phyloP scores from a whole-genome alignment of 1,140 invertebrate genomes.

The Zaprionus taronus region DNA sequence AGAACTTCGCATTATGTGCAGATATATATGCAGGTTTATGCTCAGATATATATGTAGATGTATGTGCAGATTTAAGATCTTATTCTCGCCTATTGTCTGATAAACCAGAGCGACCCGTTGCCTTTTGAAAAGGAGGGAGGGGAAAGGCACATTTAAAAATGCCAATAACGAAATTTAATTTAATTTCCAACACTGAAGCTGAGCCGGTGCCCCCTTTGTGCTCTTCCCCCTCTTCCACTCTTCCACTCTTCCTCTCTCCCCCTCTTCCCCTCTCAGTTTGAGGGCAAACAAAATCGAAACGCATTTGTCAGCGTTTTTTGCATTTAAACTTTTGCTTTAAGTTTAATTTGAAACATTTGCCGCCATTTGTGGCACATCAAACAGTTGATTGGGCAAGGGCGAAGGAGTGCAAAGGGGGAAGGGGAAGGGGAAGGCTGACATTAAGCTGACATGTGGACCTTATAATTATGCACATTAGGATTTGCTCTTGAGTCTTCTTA shows the following conservation, averaged over 20 bases:
- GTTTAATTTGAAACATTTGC: constrained; percentile 58
- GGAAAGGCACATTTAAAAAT: constrained; percentile 32
- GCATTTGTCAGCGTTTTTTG: constrained; percentile 74
- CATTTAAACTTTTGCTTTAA: constrained; percentile 72
- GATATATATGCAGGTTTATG: not conserved
- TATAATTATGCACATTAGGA: not conserved
- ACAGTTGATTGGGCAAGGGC: constrained; percentile 7
- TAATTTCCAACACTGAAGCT: constrained; percentile 68
- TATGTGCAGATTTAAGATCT: no score
- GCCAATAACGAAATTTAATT: constrained; percentile 80
- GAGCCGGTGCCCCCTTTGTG: not conserved
- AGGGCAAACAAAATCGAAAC: constrained; percentile 57
- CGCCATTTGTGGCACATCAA: constrained; percentile 62
- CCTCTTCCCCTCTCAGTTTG: not conserved
- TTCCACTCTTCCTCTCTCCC: not conserved
- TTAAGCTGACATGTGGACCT: not conserved
- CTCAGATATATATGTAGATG: no score
- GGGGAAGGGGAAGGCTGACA: no score
- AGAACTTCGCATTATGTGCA: not conserved
- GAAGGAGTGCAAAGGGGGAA: no score
- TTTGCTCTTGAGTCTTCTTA: no score
- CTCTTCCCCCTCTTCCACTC: not conserved
- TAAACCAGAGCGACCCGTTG: no score
- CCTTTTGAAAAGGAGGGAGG: no score
- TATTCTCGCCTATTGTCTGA: no score